Base-by-base conservation (phyloP, 2,113 vertebrate species). In the Dolichotis patagonum region DNA sequence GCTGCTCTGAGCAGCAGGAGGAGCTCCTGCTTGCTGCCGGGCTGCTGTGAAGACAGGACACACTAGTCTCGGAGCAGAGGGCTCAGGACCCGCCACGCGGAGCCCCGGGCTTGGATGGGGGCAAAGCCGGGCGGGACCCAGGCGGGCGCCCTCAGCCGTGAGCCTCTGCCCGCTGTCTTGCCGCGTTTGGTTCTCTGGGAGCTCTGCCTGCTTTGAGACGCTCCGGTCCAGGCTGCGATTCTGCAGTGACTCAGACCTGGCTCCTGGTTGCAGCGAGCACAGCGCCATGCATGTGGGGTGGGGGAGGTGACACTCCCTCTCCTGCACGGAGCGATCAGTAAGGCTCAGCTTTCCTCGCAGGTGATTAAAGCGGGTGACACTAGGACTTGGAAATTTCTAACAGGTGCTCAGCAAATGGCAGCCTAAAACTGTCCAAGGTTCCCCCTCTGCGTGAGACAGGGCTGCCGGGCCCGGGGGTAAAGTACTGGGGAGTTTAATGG, bases 11-110 rank as follows among this genome's bases (percentile, higher is more conserved):
- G 94, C 32, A 11, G 0, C 11, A 2, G 13, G 1, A 3, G 87
- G 10, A 1, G 26, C 6, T 9, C 7, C 11, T 1, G 32, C 49
- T 63, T 4, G 2, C 75, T 7, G 1, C 5, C 2, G n/a, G 41
- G 28, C n/a, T 46, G 43, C 91, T 9, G 13, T 54, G 54, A 19
- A 35, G 60, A 4, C 11, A 5, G 17, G 17, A 19, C 12, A 60
- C 0, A 4, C 8, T 52, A 14, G 5, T 46, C 86, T 38, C 54
- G 14, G 80, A 35, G 46, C 49, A 52, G 17, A 43, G 5, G 52
- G 5, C 60, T 58, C 7, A 0, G 35, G 22, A 52, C 38, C 62
- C 1, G 28, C 17, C 3, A 5, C 0, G 11, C 20, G 26, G 71
- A 35, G 0, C 11, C 35, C 0, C 8, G 46, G 84, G 85, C 56